These are phyloP conservation scores for Nerophis ophidion DNA, from an alignment of 2,113 vertebrate genomes.

Conservation along the genomic window DNA sequence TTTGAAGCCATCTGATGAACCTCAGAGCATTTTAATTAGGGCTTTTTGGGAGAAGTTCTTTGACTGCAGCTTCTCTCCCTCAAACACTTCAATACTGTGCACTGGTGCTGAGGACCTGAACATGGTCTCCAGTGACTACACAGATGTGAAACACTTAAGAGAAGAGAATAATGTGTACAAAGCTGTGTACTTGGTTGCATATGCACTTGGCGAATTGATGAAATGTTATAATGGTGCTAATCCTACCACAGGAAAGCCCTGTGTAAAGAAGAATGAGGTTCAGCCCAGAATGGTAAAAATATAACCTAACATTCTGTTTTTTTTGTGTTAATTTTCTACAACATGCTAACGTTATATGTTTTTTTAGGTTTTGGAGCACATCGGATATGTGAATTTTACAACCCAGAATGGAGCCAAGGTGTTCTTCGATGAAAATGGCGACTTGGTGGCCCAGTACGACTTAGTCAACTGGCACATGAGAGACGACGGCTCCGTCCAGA, in stretches of 20 bases:
- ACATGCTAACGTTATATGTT: neutral
- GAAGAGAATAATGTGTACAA: conserved; percentile 58
- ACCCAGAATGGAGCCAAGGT: conserved; percentile 54
- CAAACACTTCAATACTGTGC: conserved; percentile 33
- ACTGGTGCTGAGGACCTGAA: conserved; percentile 54
- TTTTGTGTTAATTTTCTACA: neutral
- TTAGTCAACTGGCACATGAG: conserved; percentile 68
- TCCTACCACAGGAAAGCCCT: conserved; percentile 50
- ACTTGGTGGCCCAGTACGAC: conserved; percentile 64
- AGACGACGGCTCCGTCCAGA: conserved; percentile 44
- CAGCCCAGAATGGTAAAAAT: conserved; percentile 37
- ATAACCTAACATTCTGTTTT: neutral
- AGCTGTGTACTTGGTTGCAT: conserved; percentile 51
- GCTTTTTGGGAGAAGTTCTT: conserved; percentile 48
- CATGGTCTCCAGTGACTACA: conserved; percentile 49
- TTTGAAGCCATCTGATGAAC: conserved; percentile 45
- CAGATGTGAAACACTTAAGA: conserved; percentile 46
- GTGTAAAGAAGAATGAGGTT: conserved; percentile 44
- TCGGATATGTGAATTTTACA: conserved; percentile 59
- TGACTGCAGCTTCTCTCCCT: conserved; percentile 43
- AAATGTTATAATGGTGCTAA: conserved; percentile 53
- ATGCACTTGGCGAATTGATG: conserved; percentile 50
- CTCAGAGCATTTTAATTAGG: conserved; percentile 32
- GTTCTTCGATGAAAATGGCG: conserved; percentile 68
- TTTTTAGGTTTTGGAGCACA: conserved; percentile 59